A percentile compares a stretch with the other conserved stretches of the same genome.
These are phyloP conservation scores for Equus przewalskii DNA, from an alignment of 2,113 vertebrate genomes.

Conservation along the genomic window DNA sequence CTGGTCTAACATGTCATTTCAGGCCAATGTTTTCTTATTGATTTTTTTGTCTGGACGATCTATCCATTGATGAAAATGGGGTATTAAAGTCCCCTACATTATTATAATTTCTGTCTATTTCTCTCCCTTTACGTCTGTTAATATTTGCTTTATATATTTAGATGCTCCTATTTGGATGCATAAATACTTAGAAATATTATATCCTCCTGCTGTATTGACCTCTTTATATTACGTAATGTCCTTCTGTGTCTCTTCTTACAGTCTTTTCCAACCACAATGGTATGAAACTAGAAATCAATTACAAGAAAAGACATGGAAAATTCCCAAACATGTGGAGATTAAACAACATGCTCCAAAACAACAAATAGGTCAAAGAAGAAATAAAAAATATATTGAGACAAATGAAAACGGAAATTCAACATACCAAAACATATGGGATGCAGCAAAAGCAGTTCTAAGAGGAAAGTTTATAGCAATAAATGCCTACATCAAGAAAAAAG, in stretches of 20 bases:
- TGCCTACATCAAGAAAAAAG: not conserved
- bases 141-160: not conserved
- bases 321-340: too few relatives aligned
- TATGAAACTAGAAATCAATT: not conserved
- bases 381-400: too few relatives aligned
- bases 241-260: not conserved
- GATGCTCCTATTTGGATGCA: not conserved
- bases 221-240: not conserved
- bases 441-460: too few relatives aligned
- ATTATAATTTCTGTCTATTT: not conserved
- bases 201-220: not conserved
- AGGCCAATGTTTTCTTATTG: not conserved
- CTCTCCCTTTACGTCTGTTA: not conserved
- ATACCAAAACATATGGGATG: too few relatives aligned
- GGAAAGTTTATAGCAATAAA: not conserved
- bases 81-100: not conserved
- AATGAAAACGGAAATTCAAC: too few relatives aligned
- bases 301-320: not conserved
- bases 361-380: too few relatives aligned
- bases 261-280: not conserved
- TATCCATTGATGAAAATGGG: not conserved
- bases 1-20: not conserved
- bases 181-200: not conserved
- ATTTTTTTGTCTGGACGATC: not conserved
- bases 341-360: too few relatives aligned